Evolutionary conservation across 30 jellyfish, hydroid and myxozoan species (phyloP).

Genomic region (Mastigias papua): DNA sequence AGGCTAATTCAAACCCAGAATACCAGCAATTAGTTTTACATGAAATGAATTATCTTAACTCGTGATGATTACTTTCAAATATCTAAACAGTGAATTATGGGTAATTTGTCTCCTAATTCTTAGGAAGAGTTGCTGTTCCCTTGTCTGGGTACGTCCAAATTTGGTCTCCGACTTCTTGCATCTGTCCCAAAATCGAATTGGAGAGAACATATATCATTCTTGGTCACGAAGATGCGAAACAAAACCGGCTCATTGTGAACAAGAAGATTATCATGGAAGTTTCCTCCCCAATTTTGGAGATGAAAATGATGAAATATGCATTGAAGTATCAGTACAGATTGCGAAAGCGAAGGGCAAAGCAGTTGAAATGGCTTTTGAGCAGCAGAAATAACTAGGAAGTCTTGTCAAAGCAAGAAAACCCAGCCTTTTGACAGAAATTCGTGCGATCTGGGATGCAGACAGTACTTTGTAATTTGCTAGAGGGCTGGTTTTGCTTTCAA

Average conservation of each 20-base stretch:
- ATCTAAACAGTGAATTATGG: too few species aligned
- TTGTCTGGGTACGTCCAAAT: conserved; percentile 13
- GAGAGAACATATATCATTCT: conserved; percentile 39
- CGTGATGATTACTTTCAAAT: too few species aligned
- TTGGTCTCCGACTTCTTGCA: conserved; percentile 32
- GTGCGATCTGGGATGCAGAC: neutral
- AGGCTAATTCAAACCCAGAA: too few species aligned
- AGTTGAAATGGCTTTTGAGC: conserved; percentile 5
- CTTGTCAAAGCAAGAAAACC: neutral
- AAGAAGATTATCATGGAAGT: conserved; percentile 2
- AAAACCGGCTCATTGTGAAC: conserved; percentile 14
- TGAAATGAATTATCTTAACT: too few species aligned
- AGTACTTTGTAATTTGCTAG: neutral
- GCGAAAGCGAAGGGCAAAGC: conserved; percentile 34
- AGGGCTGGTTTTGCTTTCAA: neutral
- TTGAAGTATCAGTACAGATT: conserved; percentile 20
- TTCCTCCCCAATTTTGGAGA: conserved; percentile 22
- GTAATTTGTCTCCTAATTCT: neutral
- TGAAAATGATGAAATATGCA: conserved; percentile 45
- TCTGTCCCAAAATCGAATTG: conserved; percentile 43
- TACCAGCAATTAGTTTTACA: too few species aligned
- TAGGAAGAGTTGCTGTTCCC: conserved; percentile 25
- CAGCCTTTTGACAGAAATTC: too few species aligned
- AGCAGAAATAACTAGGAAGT: neutral
- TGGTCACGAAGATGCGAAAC: conserved; percentile 35